Evolutionary conservation across 2,797 vertebrate genomes (phyloP), one percentile per base, ranked within the genome.

Genomic region (Ispidina lecontei): DNA sequence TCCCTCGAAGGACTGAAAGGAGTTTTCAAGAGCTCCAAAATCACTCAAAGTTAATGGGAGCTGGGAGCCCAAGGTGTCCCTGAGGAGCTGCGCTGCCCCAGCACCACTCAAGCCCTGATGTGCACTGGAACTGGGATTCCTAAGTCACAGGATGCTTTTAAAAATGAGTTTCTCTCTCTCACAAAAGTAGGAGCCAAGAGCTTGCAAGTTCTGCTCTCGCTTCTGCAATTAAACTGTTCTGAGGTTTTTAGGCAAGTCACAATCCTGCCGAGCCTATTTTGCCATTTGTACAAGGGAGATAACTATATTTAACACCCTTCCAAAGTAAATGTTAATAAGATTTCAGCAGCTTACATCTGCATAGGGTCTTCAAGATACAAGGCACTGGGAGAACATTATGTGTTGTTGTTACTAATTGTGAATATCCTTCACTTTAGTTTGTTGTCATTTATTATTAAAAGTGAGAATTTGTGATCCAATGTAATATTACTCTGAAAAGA

Each of bases 371-470:
- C 75, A 88, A 94, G 93, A 95, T 87, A 82, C 51, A 71, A 94
- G 86, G 46, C 94, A 39, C 65, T 76, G 64, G 64, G 77, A 95
- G 74, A 91, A 35, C 84, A n/a, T 84, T 91, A 90, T 87, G 74
- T 83, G 83, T 67, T 93, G 90, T 94, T 88, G 78, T 85, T 91
- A 52, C 88, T 94, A 96, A 96, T 95, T 96, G 93, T 93, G 81
- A 94, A 94, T 95, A 94, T 89, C 88, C 90, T 87, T 89, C 2
- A 0, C 92, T 93, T 94, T 51, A 89, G 41, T 87, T 96, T 90
- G 94, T 80, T 94, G 94, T 94, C 93, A 93, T 93, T 96, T 94
- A 95, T 88, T 96, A 94, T 87, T 95, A 93, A 96, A 93, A 95
- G 94, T 94, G 95, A 91, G 95, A 96, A 95, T 94, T 94, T 96